Conservation (phyloP, 2,888 invertebrate genomes). For the Drosophila merina region DNA sequence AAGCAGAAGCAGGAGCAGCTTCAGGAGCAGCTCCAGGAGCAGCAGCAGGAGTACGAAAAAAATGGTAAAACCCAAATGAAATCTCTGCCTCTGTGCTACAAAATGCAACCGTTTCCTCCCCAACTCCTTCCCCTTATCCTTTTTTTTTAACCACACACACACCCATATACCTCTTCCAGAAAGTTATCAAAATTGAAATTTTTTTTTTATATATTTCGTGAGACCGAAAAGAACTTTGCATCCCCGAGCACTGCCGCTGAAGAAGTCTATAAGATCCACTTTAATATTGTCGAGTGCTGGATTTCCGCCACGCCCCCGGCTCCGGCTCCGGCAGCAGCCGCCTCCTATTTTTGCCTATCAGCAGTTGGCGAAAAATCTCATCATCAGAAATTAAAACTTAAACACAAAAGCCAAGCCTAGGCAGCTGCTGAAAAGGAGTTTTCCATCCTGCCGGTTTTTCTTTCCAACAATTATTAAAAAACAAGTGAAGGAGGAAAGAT, state of each 20-base stretch:
- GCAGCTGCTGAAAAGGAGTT: conserved; percentile 10
- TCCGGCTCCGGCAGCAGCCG: background rate
- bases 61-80: conserved; percentile 38
- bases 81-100: conserved; percentile 61
- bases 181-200: conserved; percentile 80
- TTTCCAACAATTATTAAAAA: conserved; percentile 11
- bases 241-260: conserved; percentile 35
- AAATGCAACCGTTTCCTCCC: conserved; percentile 65
- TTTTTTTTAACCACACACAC: background rate
- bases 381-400: conserved; percentile 75
- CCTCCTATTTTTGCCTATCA: background rate
- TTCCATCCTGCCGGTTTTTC: conserved; percentile 4
- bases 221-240: conserved; percentile 62
- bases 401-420: conserved; percentile 53
- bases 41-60: background rate
- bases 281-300: conserved; percentile 78
- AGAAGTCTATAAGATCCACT: conserved; percentile 75
- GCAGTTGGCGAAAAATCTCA: conserved; percentile 61
- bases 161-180: conserved; percentile 23
- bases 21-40: background rate
- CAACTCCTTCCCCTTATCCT: background rate
- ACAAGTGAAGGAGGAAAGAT: conserved; percentile 2
- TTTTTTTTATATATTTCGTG: conserved; percentile 47
- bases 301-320: conserved; percentile 47
- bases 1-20: conserved; percentile 3